A percentile compares a stretch with the other conserved stretches of the same genome.
phyloP scores from a whole-genome alignment of 2,113 vertebrate species.

The Empidonax traillii region DNA sequence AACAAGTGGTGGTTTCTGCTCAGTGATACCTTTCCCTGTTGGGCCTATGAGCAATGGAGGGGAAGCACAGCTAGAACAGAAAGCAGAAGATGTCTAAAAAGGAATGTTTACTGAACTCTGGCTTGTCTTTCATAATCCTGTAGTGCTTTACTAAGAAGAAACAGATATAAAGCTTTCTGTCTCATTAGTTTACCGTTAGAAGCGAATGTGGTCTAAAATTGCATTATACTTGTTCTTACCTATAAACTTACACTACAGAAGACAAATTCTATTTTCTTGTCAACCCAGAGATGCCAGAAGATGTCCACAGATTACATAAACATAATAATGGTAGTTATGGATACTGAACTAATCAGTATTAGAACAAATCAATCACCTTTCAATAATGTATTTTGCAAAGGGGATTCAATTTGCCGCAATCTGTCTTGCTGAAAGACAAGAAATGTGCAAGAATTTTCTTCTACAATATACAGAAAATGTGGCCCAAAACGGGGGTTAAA shows the following conservation, averaged over 20 bases:
- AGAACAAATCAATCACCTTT: not conserved
- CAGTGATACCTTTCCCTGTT: not conserved
- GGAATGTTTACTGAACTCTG: not conserved
- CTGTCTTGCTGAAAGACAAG: not conserved
- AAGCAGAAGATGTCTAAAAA: not conserved
- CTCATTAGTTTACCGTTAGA: not conserved
- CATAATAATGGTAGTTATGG: not conserved
- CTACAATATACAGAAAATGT: not conserved
- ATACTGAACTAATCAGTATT: not conserved
- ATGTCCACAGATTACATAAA: not conserved
- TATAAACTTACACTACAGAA: not conserved
- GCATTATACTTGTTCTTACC: not conserved
- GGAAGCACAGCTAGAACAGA: not conserved
- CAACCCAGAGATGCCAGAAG: not conserved
- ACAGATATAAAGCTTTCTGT: not conserved
- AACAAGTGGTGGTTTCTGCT: not conserved
- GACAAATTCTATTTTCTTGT: not conserved
- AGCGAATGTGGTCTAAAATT: not conserved
- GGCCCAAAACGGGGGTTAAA: not conserved
- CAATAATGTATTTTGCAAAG: not conserved
- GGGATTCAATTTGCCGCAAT: not conserved
- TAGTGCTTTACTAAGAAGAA: not conserved
- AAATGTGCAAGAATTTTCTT: not conserved
- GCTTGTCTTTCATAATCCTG: not conserved
- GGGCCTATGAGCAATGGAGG: accelerated